Conservation (phyloP, 2,113 vertebrate species). For the Neopipo cinnamomea region DNA sequence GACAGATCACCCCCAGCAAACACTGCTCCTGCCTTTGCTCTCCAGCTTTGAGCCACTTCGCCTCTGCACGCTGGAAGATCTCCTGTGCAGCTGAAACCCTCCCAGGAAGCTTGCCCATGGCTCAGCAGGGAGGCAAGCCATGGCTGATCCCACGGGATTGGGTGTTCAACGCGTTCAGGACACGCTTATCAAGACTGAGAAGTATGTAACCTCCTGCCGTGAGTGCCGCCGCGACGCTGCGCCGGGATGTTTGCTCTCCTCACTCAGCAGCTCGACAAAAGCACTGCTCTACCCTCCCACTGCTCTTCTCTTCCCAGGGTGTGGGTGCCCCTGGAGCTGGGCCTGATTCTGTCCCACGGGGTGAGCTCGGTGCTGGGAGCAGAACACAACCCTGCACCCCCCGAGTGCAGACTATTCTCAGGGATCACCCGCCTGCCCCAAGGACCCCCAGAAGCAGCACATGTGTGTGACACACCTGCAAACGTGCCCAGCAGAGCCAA, state of each 20-base stretch:
- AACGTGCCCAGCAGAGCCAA: not conserved
- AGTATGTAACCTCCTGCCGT: not conserved
- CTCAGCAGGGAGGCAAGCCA: not conserved
- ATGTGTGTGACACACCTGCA: fast-evolving
- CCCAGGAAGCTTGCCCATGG: not conserved
- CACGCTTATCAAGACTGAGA: not conserved
- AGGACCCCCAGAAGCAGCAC: not conserved
- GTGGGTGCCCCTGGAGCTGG: not conserved
- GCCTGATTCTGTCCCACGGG: not conserved
- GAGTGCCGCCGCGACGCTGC: fast-evolving
- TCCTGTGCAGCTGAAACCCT: not conserved
- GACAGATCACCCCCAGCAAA: not conserved
- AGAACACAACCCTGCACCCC: not conserved
- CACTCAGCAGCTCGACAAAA: not conserved
- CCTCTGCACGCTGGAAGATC: not conserved
- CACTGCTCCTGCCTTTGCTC: not conserved
- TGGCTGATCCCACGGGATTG: not conserved
- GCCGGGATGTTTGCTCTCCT: not conserved
- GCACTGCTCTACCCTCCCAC: not conserved
- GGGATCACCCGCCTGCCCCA: not conserved
- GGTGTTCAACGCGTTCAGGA: not conserved
- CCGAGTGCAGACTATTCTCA: not conserved
- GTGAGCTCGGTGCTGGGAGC: not conserved
- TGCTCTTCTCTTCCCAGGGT: not conserved
- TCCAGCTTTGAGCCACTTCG: not conserved